phyloP scores from a whole-genome alignment of 53 echinoderm and acorn worm species.

The Holothuria scabra region DNA sequence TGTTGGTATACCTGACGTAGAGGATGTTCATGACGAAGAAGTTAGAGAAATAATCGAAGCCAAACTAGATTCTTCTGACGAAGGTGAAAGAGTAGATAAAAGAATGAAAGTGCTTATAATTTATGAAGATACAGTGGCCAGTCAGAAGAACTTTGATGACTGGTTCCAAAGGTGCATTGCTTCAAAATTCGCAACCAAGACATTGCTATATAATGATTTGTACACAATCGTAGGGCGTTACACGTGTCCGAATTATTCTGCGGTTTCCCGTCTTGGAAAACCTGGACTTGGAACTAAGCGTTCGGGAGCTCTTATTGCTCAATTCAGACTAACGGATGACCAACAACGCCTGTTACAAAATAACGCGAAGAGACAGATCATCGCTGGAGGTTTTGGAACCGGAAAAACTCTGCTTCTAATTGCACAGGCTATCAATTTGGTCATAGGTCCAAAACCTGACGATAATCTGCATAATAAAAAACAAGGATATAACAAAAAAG shows the following conservation, averaged over 20 bases:
- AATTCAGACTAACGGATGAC: background rate
- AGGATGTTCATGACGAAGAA: background rate
- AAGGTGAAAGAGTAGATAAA: background rate
- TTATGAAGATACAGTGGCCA: background rate
- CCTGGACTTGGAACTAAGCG: constrained; percentile 11
- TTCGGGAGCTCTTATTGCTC: background rate
- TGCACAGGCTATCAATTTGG: constrained; percentile 15
- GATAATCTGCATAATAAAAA: too few relatives aligned
- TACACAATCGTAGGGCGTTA: constrained; percentile 20
- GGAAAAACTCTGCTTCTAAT: constrained; percentile 10
- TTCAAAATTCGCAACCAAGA: background rate
- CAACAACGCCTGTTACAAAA: background rate
- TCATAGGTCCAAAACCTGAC: background rate
- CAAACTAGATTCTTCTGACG: background rate
- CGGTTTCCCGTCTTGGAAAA: background rate
- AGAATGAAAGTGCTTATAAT: constrained; percentile 7
- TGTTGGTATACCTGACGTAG: constrained; percentile 8
- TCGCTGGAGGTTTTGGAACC: constrained; percentile 21
- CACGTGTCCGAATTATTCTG: constrained; percentile 9
- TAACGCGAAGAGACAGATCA: background rate
- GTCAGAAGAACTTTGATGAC: background rate
- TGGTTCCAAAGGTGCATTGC: constrained; percentile 5
- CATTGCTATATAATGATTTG: background rate
- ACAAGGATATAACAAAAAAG: too few relatives aligned
- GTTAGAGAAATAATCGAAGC: background rate